Evolutionary conservation across 1,140 invertebrate species (phyloP), one percentile per base, ranked within the genome.

Genomic region (Anastrepha obliqua): DNA sequence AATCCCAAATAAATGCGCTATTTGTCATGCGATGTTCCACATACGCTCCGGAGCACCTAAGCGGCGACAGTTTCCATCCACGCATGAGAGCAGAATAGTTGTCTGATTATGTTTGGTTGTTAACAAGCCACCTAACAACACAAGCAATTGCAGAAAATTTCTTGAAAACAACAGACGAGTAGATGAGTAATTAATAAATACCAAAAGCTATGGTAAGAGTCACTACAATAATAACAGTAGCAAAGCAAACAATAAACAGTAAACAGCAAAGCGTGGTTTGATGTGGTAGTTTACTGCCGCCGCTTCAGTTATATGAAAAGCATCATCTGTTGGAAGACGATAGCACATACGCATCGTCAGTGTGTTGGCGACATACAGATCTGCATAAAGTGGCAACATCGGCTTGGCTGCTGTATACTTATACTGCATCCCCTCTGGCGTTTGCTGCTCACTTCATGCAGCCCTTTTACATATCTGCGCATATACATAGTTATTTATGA

Each of bases 11-110:
- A 20, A 81, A 7, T 44, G 42, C 29, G 13, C 39, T 74, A 42
- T 74, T 74, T 3, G n/a, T n/a, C 39, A 47, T 55, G 8, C 44
- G 20, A 6, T 81, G 74, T 81, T 51, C 47, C 74, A 81, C 74
- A 81, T 81, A 81, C 74, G 74, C 74, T n/a, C 74, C 74, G 51
- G n/a, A 55, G 74, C 74, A 58, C 51, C n/a, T 20, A 55, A 51
- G 44, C 20, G 9, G 9, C 17, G 47, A 3, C 47, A 58, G 55
- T 47, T 55, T 55, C n/a, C 74, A 55, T 29, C 29, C 29, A 29
- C 29, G 29, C 29, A 29, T 29, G 29, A 29, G 29, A 29, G 29
- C 29, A 29, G 29, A 29, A 29, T 67, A 7, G 64, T 67, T 67
- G 3, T 67, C 29, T 67, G 13, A 5, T 39, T 5, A n/a, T 67